Evolutionary conservation across 2,797 vertebrate species (phyloP).

Genomic region (Trachops cirrhosus): DNA sequence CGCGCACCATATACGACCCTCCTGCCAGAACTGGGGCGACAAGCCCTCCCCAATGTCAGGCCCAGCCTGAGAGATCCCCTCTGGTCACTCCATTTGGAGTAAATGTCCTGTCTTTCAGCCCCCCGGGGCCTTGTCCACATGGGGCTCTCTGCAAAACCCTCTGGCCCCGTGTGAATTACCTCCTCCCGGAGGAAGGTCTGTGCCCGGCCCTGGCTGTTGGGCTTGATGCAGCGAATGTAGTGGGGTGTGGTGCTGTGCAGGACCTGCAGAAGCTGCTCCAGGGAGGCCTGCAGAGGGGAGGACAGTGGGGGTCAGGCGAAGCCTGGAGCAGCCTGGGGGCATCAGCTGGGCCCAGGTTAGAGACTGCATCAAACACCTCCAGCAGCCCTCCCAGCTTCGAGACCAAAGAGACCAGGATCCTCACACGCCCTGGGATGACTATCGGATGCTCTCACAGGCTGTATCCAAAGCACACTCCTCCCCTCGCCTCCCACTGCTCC

Average conservation of each 20-base stretch:
- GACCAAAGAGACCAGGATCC: background rate
- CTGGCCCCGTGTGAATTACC: slow-evolving; percentile 80
- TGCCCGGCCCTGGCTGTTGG: slow-evolving; percentile 91
- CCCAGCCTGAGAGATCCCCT: background rate
- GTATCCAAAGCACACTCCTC: background rate
- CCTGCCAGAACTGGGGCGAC: background rate
- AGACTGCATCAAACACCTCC: background rate
- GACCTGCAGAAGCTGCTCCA: slow-evolving; percentile 93
- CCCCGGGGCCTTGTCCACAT: background rate
- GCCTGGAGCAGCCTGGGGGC: background rate
- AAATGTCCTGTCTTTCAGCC: background rate
- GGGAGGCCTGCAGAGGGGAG: slow-evolving; percentile 87
- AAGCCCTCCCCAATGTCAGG: background rate
- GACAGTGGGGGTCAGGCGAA: background rate
- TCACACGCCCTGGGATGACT: background rate
- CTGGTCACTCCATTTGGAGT: background rate
- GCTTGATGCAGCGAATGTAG: slow-evolving; percentile 98
- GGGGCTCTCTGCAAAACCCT: background rate
- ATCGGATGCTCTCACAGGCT: background rate
- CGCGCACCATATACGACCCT: too few species aligned
- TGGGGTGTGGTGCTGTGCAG: slow-evolving; percentile 92
- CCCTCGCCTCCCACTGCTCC: background rate
- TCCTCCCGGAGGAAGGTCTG: slow-evolving; percentile 90
- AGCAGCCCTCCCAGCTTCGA: background rate
- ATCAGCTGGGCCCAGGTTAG: background rate